Percentiles rank a stretch among this genome's conserved stretches.
Conservation (phyloP, 1,140 invertebrate genomes). For the Hestina assimilis region DNA sequence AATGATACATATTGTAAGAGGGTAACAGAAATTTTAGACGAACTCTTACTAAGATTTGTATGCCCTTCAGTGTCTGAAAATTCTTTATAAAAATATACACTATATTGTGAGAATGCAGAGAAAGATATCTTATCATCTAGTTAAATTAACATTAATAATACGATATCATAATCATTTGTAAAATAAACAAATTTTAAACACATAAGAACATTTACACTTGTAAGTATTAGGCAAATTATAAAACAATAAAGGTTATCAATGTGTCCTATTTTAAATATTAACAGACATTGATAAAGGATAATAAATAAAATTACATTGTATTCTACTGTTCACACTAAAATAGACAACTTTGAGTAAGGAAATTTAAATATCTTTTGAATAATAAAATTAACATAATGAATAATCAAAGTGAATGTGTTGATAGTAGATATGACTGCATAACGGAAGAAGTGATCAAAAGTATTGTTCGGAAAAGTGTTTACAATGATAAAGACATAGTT, state of each 20-base stretch:
- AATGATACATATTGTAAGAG: slow-evolving; percentile 60
- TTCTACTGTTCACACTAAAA: not conserved
- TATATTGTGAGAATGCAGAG: not conserved
- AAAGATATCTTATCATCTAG: not conserved
- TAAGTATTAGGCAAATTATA: not conserved
- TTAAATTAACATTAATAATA: slow-evolving; percentile 1
- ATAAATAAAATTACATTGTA: not conserved
- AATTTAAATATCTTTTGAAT: not conserved
- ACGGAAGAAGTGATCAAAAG: slow-evolving; percentile 43
- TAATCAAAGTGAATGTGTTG: not conserved
- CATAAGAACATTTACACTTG: not conserved
- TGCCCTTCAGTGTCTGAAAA: slow-evolving; percentile 13
- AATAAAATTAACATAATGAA: not conserved
- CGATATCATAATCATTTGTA: slow-evolving; percentile 3
- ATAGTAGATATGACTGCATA: slow-evolving; percentile 27
- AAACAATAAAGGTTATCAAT: slow-evolving; percentile 1
- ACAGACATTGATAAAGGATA: too few species aligned
- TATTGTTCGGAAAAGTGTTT: slow-evolving; percentile 40
- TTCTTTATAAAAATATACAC: not conserved
- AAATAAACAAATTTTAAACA: not conserved
- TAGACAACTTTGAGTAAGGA: too few species aligned
- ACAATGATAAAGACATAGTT: slow-evolving; percentile 15
- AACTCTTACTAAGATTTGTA: slow-evolving; percentile 74
- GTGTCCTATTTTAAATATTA: slow-evolving; percentile 2
- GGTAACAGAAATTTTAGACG: slow-evolving; percentile 71